Evolutionary conservation across 2,113 vertebrate species (phyloP).

Genomic region (Pholis gunnellus): DNA sequence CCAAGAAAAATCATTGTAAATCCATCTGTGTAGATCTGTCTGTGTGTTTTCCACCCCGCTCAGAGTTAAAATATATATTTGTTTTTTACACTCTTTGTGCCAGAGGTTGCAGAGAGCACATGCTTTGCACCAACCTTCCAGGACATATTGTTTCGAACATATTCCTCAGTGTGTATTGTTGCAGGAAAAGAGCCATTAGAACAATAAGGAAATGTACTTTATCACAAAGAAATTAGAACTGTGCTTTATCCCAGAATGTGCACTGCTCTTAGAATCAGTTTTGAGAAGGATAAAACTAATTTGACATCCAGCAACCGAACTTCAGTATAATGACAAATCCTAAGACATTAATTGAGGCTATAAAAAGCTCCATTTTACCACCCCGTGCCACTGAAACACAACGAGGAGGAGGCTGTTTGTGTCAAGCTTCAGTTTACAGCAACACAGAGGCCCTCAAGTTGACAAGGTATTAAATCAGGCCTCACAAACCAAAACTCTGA

Average conservation of each 20-base stretch:
- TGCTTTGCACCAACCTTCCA: background rate
- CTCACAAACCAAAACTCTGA: slow-evolving; percentile 8
- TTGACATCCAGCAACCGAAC: slow-evolving; percentile 22
- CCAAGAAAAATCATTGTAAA: slow-evolving; percentile 14
- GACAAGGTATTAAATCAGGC: slow-evolving; percentile 11
- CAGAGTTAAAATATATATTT: slow-evolving; percentile 19
- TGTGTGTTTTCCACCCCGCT: slow-evolving; percentile 11
- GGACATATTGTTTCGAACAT: background rate
- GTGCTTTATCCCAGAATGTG: background rate
- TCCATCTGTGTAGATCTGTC: slow-evolving; percentile 24
- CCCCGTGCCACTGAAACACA: slow-evolving; percentile 30
- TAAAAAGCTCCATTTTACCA: slow-evolving; percentile 36
- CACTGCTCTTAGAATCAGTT: background rate
- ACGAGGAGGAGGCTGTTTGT: slow-evolving; percentile 34
- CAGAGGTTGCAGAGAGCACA: slow-evolving; percentile 2
- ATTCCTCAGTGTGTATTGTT: background rate
- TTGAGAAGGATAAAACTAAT: slow-evolving; percentile 8
- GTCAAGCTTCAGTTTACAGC: background rate
- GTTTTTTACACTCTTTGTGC: background rate
- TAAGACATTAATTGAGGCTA: slow-evolving; percentile 46
- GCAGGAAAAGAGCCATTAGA: slow-evolving; percentile 1
- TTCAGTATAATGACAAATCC: slow-evolving; percentile 36
- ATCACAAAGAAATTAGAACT: background rate
- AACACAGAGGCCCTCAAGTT: slow-evolving; percentile 18
- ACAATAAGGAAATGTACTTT: background rate